Base-by-base conservation (phyloP, 1,140 invertebrate species). In the Drosophila kanapiae region DNA sequence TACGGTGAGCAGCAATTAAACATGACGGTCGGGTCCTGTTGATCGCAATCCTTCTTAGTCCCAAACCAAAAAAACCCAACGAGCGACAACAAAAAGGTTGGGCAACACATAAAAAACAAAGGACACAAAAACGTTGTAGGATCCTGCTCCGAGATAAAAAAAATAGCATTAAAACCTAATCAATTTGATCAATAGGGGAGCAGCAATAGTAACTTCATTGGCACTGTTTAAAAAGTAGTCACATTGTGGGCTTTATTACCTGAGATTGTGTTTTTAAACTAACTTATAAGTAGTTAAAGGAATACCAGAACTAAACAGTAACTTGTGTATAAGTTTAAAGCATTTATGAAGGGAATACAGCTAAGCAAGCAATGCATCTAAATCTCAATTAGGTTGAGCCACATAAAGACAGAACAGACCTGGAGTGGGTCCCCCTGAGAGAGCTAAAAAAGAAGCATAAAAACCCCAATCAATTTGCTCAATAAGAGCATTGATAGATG, bases 1-100 rank as follows among this genome's bases (percentile, higher is more conserved):
- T 84, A 87, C 80, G 84, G 64, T 68, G 77, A 75, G 53, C 77
- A 70, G 72, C 84, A 87, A 87, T 87, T 87, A 87, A 83, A 75
- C 74, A 78, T 75, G 75, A 85, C 43, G 49, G 38, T 4, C 16
- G 31, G 35, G n/a, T 68, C 60, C 74, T 76, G 60, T 75, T 76
- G 72, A 76, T 58, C 38, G 18, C 42, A 14, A 35, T 49, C 47
- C 42, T 59, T 69, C 42, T 59, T 58, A 23, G 42, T 31, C 5
- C 13, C 23, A 3, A 10, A 27, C 1, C 18, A 63, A 74, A 70
- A 37, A 72, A 48, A 27, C 18, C 31, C 16, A 37, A 47, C 29
- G 7, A 18, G 7, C 5, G 16, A 70, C 67, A 69, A 9, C 67
- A 31, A 49, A 72, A 72, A 59, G 69, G 67, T 59, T 18, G 69